phyloP scores from a whole-genome alignment of 2,797 vertebrate species.

The Hapalemur alaotrensis region DNA sequence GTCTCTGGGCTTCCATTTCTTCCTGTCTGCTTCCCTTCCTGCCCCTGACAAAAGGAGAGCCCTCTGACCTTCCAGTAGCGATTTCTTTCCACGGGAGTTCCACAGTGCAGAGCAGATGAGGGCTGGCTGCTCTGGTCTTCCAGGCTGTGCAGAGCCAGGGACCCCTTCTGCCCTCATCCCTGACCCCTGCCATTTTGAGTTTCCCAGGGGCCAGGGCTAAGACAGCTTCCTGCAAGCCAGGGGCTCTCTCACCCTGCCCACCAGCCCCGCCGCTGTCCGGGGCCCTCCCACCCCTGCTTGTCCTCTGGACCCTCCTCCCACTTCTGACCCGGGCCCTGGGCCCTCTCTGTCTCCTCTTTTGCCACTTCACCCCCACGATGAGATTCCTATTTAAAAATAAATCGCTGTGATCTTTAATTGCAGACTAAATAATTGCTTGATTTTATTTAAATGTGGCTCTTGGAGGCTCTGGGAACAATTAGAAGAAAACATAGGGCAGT shows the following conservation, averaged over 20 bases:
- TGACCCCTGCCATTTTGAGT: background rate
- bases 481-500: constrained; percentile 84
- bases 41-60: background rate
- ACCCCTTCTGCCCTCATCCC: background rate
- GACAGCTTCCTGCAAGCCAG: background rate
- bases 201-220: background rate
- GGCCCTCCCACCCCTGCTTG: background rate
- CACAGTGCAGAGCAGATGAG: background rate
- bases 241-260: background rate
- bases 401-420: constrained; percentile 83
- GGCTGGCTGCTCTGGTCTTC: background rate
- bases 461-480: constrained; percentile 84
- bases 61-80: background rate
- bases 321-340: background rate
- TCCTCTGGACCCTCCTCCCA: background rate
- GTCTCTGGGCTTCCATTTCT: background rate
- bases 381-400: constrained; percentile 84
- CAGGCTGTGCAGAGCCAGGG: background rate
- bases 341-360: constrained; percentile 28
- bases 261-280: too few species aligned
- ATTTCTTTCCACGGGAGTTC: background rate
- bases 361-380: constrained; percentile 56
- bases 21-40: background rate
- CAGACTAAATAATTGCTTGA: constrained; percentile 86
- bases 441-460: constrained; percentile 85